Evolutionary conservation across 1,140 invertebrate genomes (phyloP).

Genomic region (Hycleus cichorii): DNA sequence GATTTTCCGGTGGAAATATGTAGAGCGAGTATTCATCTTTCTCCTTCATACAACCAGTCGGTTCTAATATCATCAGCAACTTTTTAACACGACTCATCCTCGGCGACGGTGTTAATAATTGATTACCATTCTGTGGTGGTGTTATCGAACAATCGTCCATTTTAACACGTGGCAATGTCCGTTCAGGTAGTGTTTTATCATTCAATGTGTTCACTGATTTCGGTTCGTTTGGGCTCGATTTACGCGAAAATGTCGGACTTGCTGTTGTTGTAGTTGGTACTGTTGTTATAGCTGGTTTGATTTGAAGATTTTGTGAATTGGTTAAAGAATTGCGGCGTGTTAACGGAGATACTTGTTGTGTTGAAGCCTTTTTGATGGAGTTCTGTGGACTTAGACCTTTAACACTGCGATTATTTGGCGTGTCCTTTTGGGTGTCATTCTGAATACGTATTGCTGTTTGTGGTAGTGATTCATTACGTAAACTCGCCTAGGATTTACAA

Average conservation of each 20-base stretch:
- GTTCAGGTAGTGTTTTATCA: slow-evolving; percentile 31
- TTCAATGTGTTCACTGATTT: slow-evolving; percentile 38
- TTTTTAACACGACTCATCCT: slow-evolving; percentile 15
- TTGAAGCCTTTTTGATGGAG: slow-evolving; percentile 48
- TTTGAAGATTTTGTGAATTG: no score
- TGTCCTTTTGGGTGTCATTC: slow-evolving; percentile 62
- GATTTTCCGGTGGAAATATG: slow-evolving; percentile 75
- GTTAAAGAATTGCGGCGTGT: slow-evolving; percentile 37
- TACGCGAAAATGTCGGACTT: slow-evolving; percentile 26
- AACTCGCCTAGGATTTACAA: slow-evolving; percentile 34
- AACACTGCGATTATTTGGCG: slow-evolving; percentile 49
- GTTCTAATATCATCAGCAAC: slow-evolving; percentile 47
- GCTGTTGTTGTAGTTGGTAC: slow-evolving; percentile 21
- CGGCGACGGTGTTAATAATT: background rate
- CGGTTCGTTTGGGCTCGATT: slow-evolving; percentile 28
- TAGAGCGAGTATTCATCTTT: slow-evolving; percentile 83
- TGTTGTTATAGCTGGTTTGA: slow-evolving; percentile 21
- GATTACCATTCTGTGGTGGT: slow-evolving; percentile 15
- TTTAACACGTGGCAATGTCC: slow-evolving; percentile 32
- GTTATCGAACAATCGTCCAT: slow-evolving; percentile 26
- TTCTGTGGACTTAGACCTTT: slow-evolving; percentile 64
- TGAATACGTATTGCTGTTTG: slow-evolving; percentile 53
- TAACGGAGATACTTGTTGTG: slow-evolving; percentile 33
- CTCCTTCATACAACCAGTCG: slow-evolving; percentile 74
- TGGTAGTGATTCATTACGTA: slow-evolving; percentile 48